These are phyloP conservation scores for Pseudomugil tenellus DNA, from an alignment of 2,797 vertebrate species.

Conservation along the genomic window DNA sequence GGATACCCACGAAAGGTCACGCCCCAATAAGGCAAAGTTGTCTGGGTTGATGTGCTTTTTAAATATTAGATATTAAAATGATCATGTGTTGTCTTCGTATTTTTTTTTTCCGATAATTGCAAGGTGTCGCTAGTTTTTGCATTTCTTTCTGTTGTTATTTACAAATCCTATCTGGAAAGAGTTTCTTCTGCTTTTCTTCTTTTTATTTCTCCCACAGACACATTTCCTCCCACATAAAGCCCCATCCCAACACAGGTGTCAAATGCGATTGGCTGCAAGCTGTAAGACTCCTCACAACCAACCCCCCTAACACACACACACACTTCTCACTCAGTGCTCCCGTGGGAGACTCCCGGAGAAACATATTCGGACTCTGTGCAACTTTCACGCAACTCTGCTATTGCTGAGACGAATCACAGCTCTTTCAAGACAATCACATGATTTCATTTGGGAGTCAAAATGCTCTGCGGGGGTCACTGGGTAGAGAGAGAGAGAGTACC, in stretches of 20 bases:
- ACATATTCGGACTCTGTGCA: constrained; percentile 26
- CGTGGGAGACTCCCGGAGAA: constrained; percentile 29
- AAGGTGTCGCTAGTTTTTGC: background rate
- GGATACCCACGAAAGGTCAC: background rate
- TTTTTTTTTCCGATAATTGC: background rate
- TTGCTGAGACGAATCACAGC: constrained; percentile 46
- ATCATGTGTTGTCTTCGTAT: background rate
- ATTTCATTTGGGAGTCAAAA: constrained; percentile 73
- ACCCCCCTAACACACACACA: constrained; percentile 7
- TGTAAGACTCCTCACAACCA: constrained; percentile 17
- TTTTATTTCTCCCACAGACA: background rate
- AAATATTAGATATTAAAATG: background rate
- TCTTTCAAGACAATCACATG: constrained; percentile 76
- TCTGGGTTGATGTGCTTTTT: background rate
- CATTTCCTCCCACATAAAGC: background rate
- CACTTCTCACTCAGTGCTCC: constrained; percentile 21
- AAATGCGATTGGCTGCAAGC: constrained; percentile 73
- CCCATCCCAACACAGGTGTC: constrained; percentile 70
- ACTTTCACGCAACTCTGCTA: constrained; percentile 46
- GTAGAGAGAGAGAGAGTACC: constrained; percentile 52
- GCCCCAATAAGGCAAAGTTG: background rate
- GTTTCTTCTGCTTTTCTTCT: background rate
- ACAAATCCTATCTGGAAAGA: too few species aligned
- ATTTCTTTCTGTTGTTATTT: too few species aligned
- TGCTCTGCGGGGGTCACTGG: constrained; percentile 64